Evolutionary conservation across 2,113 vertebrate genomes (phyloP), one percentile per base, ranked within the genome.

Genomic region (Phylloscopus whistleri): DNA sequence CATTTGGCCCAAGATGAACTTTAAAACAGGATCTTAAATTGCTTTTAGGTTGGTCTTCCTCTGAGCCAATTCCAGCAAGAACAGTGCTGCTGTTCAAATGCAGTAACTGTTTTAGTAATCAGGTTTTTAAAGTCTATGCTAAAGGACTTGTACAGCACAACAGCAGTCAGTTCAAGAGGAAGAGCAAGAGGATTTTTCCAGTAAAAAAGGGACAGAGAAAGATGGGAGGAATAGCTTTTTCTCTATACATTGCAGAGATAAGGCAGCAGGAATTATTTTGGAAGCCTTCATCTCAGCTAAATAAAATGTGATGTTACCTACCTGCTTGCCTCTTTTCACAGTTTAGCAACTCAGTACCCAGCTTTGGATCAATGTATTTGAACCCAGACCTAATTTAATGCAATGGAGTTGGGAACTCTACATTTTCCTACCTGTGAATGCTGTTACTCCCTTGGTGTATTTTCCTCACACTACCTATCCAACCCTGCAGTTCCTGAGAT

Each of bases 1-100:
- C 3, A 2, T 94, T 94, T 94, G 76, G 91, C 84, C 81, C 60
- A 86, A 78, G 78, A 39, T 92, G 87, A 96, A 92, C 90, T 92
- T 82, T 79, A 90, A 79, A 88, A 81, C n/a, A 53, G 20, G 48
- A 48, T 43, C 41, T 89, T 81, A 64, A 90, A 60, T 44, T 0
- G 23, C 28, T 73, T 44, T 91, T 91, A 74, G 43, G n/a, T 84
- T 91, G 72, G 24, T 87, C 60, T 82, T 88, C 31, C n/a, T 78
- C 59, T 73, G 83, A 69, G 37, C 35, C 20, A 10, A 60, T 43
- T 84, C 48, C 63, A 46, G 46, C 7, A 56, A 84, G 51, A 27
- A 44, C 13, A 59, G 21, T 16, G n/a, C 14, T 56, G 43, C 35
- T 63, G 27, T 83, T 90, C 28, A 77, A 88, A 48, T 24, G 15